Percentiles rank a stretch among this genome's conserved stretches.
Evolutionary conservation across 2,797 vertebrate genomes (phyloP).

Genomic region (Ctenochaetus hawaiiensis): DNA sequence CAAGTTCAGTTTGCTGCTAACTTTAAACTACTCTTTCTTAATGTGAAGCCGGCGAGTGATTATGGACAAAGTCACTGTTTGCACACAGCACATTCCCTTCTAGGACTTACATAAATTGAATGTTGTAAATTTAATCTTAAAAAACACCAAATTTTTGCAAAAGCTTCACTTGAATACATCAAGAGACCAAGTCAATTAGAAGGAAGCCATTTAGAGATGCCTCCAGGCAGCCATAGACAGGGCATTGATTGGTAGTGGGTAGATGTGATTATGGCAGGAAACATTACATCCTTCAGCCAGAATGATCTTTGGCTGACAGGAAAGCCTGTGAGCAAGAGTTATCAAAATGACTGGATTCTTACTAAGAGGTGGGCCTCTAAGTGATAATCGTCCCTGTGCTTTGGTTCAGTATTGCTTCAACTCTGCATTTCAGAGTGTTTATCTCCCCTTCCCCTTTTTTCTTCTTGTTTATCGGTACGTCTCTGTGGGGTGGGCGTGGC

Average conservation of each 20-base stretch:
- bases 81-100: not conserved
- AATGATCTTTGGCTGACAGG: not conserved
- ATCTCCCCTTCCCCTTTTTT: too few relatives aligned
- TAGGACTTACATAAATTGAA: not conserved
- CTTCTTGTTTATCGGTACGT: too few relatives aligned
- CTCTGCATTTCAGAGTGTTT: too few relatives aligned
- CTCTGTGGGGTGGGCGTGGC: too few relatives aligned
- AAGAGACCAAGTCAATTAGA: not conserved
- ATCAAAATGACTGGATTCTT: not conserved
- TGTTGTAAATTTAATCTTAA: too few relatives aligned
- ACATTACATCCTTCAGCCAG: not conserved
- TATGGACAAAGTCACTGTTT: not conserved
- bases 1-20: not conserved
- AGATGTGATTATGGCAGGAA: conserved; percentile 1
- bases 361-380: not conserved
- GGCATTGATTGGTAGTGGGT: not conserved
- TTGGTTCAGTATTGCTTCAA: too few relatives aligned
- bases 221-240: not conserved
- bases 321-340: not conserved
- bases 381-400: too few relatives aligned
- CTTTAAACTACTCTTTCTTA: not conserved
- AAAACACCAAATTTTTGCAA: not conserved
- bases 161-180: not conserved
- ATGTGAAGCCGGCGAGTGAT: not conserved
- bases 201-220: not conserved